Conservation (phyloP, 1,140 invertebrate species). For the Trichonephila inaurata region DNA sequence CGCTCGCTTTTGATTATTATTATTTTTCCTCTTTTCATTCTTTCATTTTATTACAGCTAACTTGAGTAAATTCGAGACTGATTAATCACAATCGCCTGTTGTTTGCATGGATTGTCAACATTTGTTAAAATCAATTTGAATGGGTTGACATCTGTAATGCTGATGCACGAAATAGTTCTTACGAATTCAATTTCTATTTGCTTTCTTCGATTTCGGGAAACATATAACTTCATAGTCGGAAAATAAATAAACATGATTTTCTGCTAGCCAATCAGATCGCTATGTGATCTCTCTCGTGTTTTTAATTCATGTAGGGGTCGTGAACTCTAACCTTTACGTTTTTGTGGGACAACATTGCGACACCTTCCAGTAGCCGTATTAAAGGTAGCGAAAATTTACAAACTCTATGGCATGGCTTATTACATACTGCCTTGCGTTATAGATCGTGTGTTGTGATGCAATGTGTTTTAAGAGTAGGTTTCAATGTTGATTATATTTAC, state of each 20-base stretch:
- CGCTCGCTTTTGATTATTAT: not conserved
- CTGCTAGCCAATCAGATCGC: constrained; percentile 43
- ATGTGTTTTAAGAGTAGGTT: not conserved
- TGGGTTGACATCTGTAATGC: not conserved
- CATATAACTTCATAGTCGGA: not conserved
- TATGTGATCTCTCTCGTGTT: constrained; percentile 30
- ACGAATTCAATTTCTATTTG: not conserved
- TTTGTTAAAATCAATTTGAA: not conserved
- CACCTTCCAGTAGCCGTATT: not conserved
- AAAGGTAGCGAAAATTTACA: constrained; percentile 7
- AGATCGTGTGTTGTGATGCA: not conserved
- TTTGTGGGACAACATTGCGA: constrained; percentile 42
- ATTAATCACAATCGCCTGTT: not conserved
- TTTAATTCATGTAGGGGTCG: constrained; percentile 25
- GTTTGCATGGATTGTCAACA: not conserved
- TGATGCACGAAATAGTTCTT: not conserved
- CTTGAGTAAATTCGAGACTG: not conserved
- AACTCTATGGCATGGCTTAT: constrained; percentile 34
- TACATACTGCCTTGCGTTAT: not conserved
- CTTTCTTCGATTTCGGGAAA: not conserved
- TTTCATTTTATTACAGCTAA: not conserved
- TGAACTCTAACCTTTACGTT: constrained; percentile 52
- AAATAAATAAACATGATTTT: constrained; percentile 38
- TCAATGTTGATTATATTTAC: not conserved
- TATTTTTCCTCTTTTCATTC: not conserved